These are phyloP conservation scores for Caenorhabditis uteleia DNA, from an alignment of 2,888 invertebrate species.

Conservation along the genomic window DNA sequence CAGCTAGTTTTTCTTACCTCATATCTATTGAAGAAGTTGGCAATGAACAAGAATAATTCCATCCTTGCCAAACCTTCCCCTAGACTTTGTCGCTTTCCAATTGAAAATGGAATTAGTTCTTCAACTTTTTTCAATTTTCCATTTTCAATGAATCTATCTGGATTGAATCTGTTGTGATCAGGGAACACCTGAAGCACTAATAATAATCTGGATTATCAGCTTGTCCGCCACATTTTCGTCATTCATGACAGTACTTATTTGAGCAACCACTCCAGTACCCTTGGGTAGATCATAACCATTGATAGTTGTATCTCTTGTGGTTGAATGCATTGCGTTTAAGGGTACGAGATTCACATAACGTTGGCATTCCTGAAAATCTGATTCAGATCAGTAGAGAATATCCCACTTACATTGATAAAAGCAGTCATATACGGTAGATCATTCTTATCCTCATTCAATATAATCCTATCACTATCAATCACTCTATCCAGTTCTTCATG, in stretches of 20 bases:
- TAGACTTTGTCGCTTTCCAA: slow-evolving; percentile 44
- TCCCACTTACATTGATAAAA: slow-evolving; percentile 41
- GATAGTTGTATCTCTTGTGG: slow-evolving; percentile 20
- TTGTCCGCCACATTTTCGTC: slow-evolving; percentile 20
- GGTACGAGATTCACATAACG: slow-evolving; percentile 32
- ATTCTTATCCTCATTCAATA: slow-evolving; percentile 45
- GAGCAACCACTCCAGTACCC: slow-evolving; percentile 36
- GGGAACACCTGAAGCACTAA: slow-evolving; percentile 20
- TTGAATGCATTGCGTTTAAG: slow-evolving; percentile 21
- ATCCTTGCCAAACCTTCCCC: slow-evolving; percentile 45
- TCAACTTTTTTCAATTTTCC: slow-evolving; percentile 49
- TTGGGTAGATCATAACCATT: slow-evolving; percentile 3
- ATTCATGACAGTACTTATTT: slow-evolving; percentile 26
- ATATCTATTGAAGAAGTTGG: slow-evolving; percentile 43
- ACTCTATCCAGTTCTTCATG: slow-evolving; percentile 48
- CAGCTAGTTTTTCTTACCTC: slow-evolving; percentile 5
- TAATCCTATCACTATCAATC: slow-evolving; percentile 39
- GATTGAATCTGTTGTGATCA: slow-evolving; percentile 21
- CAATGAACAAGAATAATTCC: slow-evolving; percentile 43
- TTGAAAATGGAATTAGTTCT: slow-evolving; percentile 38
- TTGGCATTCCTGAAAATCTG: slow-evolving; percentile 21
- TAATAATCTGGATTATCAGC: background rate
- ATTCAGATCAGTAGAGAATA: slow-evolving; percentile 2
- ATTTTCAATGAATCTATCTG: slow-evolving; percentile 41
- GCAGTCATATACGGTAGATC: slow-evolving; percentile 44